Evolutionary conservation across 1,140 invertebrate species (phyloP).

Genomic region (Brachionus sp.): DNA sequence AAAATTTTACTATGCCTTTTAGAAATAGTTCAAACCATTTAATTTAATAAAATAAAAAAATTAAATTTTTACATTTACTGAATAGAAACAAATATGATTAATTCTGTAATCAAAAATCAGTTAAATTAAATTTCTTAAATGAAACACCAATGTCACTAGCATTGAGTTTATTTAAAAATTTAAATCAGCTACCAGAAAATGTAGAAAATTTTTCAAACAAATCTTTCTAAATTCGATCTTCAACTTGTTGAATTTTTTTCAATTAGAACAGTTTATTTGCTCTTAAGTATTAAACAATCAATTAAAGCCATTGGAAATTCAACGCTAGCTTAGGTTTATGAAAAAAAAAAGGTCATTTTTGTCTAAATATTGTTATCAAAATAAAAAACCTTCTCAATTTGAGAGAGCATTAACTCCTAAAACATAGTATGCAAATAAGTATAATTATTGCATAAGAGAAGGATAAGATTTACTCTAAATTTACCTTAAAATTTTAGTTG

Average conservation of each 20-base stretch:
- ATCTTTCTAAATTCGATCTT: background rate
- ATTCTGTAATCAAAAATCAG: no score
- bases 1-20: no score
- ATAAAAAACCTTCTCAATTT: background rate
- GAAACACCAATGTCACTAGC: no score
- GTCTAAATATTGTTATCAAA: background rate
- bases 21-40: no score
- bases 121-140: no score
- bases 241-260: no score
- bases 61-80: no score
- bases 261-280: background rate
- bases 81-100: no score
- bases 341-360: background rate
- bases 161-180: no score
- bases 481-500: conserved; percentile 2
- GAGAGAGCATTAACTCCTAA: background rate
- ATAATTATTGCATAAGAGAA: background rate
- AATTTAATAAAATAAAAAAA: no score
- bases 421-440: background rate
- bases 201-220: background rate
- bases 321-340: background rate
- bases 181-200: no score
- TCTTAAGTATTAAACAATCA: background rate
- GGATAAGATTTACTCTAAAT: background rate
- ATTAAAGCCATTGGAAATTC: background rate